phyloP scores from a whole-genome alignment of 2,797 vertebrate species.

The Mormyrus hasselquistii region DNA sequence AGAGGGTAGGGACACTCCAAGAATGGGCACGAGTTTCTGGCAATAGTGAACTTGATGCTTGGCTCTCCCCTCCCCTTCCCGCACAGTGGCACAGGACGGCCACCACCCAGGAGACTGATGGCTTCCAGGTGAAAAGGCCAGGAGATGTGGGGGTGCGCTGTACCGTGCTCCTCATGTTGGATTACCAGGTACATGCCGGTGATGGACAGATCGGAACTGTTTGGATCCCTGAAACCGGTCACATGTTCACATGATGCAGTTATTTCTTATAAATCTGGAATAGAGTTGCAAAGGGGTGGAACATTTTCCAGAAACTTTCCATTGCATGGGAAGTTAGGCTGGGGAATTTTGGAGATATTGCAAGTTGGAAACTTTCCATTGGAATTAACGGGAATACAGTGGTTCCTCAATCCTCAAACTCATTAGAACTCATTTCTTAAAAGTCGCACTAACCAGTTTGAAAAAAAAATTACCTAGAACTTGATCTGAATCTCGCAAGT shows the following conservation, averaged over 20 bases:
- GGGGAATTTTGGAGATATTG: background rate
- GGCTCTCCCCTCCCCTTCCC: background rate
- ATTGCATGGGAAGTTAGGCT: background rate
- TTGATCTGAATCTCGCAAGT: too few relatives aligned
- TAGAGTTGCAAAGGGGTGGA: background rate
- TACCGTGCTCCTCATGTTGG: slow-evolving; percentile 96
- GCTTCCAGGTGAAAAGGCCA: slow-evolving; percentile 97
- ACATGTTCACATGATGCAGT: background rate
- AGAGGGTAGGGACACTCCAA: background rate
- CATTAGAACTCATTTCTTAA: too few relatives aligned
- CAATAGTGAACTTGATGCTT: background rate
- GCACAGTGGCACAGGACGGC: slow-evolving; percentile 96
- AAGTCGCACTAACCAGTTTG: too few relatives aligned
- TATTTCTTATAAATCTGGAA: background rate
- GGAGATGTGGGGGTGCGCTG: slow-evolving; percentile 96
- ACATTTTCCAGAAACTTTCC: background rate
- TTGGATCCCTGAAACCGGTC: background rate
- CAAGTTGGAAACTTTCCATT: background rate
- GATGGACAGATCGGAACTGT: background rate
- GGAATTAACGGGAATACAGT: too few relatives aligned
- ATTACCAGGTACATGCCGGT: slow-evolving; percentile 83
- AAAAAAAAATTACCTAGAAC: too few relatives aligned
- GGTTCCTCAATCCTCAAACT: too few relatives aligned
- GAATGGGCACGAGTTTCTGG: background rate
- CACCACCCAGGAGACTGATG: slow-evolving; percentile 97